Base-by-base conservation (phyloP, 2,888 invertebrate species). In the Lasioglossum calceatum region DNA sequence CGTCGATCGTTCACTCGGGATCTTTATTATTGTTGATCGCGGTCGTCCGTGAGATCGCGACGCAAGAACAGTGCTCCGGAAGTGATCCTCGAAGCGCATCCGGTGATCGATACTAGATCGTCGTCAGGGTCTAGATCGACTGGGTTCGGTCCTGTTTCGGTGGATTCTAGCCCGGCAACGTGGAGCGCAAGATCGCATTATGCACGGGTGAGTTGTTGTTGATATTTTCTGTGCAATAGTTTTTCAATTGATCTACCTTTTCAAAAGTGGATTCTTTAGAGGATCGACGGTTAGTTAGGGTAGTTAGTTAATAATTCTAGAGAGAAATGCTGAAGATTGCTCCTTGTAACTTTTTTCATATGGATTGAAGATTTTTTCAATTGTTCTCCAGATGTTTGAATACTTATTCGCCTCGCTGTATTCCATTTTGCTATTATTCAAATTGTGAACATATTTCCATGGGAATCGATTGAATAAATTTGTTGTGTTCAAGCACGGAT, bases 31-130 rank as follows among this genome's bases (percentile, higher is more conserved):
- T 10, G 10, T 58, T 23, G 23, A 58, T 4, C n/a, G 23, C 23
- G 54, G 0, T 23, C 54, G 58, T 58, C 54, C 10, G 54, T 23
- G 54, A 54, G n/a, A 12, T n/a, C 58, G 58, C 58, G 54, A 54
- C 54, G 10, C 54, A 12, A 58, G 58, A n/a, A 58, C n/a, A 58
- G 58, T 58, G 58, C 58, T n/a, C 58, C 58, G 58, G 58, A 58
- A 58, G 58, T 58, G 58, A n/a, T 58, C 10, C n/a, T 58, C 4
- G 1, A n/a, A n/a, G 58, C 58, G 58, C 4, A 58, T n/a, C n/a
- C n/a, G 58, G 58, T n/a, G 58, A 58, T 58, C 58, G 58, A 58
- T 58, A n/a, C 58, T n/a, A n/a, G 58, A 58, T 58, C 58, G n/a
- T 58, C 58, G n/a, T 1, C 10, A n/a, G 54, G 54, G 54, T 54